Base-by-base conservation (phyloP, 2,797 vertebrate species). In the Amazona finschi region DNA sequence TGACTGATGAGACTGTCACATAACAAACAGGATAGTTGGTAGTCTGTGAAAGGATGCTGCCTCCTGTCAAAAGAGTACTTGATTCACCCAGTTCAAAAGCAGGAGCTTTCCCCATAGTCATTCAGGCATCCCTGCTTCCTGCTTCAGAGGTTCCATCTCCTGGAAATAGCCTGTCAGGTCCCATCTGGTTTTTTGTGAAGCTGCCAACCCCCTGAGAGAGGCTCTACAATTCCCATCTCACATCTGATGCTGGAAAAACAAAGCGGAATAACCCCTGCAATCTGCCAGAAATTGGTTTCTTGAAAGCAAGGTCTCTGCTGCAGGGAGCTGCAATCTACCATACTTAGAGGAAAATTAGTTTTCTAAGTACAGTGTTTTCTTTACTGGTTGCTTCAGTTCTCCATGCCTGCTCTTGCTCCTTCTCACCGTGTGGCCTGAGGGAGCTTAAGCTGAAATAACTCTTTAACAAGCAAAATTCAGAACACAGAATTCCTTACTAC, bases 241-340 rank as follows among this genome's bases (percentile, higher is more conserved):
- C 96, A 57, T 93, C 96, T 97, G 95, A 97, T 85, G 95, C 91
- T 94, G 81, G 86, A 95, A 97, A 97, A 97, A 91, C 97, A 97
- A 96, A 97, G 96, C 94, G 95, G 93, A 97, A 97, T 97, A 97
- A 97, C 97, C 97, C 94, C 94, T 98, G 96, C 97, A 97, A 96
- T 97, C 97, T 98, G 97, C 94, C 92, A 96, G 96, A 98, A 98
- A 98, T 98, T 97, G 97, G 93, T 98, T 98, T 97, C 96, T 86
- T 97, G 96, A 97, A 97, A 97, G 95, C 92, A 96, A 97, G 92
- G 92, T 90, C 89, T 95, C 94, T 95, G 96, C 97, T 96, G 97
- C 58, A 53, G 94, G 96, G 95, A 98, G 85, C 82, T 86, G 96
- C 95, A 96, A 96, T 98, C 95, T 97, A 95, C 97, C 96, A 96